Evolutionary conservation across 2,797 vertebrate species (phyloP), one percentile per base, ranked within the genome.

Genomic region (Micromesistius poutassou): DNA sequence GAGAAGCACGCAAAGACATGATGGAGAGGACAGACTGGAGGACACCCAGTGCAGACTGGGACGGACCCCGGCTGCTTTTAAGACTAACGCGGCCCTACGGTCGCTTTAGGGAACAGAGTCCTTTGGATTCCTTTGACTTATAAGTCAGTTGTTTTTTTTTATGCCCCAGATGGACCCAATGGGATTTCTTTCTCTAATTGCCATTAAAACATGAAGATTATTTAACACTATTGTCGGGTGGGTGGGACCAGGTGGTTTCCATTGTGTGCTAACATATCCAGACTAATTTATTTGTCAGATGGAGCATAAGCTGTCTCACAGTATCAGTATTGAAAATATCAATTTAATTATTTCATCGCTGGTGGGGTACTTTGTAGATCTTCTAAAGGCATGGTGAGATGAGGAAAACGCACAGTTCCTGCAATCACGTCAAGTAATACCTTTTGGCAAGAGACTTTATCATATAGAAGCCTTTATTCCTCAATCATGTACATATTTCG

Each of bases 241-340:
- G 50, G 50, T 55, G 16, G 50, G 50, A 46, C 42, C 19, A 22
- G 50, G 50, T 22, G 87, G 74, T 80, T 85, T 81, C 86, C 88
- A 85, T 80, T 88, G 71, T 87, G 77, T 85, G 78, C 16, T n/a
- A 46, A 76, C 68, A 77, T 78, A 85, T 80, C 82, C 30, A 87
- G 70, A 85, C 84, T 89, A 90, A 94, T 93, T 94, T 94, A 93
- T 93, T 93, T 82, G 30, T 82, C 4, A 55, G 77, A 62, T 81
- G 31, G 66, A 82, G 28, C 9, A 71, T 76, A 81, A 74, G 66
- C 78, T 84, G 86, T 38, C 73, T 89, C 87, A 85, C 77, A 85
- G 55, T 85, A 89, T 91, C 91, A 94, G 91, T 94, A 92, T 93
- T 93, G 71, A 77, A 77, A 76, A 38, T 78, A 36, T 78, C 62